phyloP scores from a whole-genome alignment of 2,797 vertebrate genomes.

The Ctenosaura bakeri region DNA sequence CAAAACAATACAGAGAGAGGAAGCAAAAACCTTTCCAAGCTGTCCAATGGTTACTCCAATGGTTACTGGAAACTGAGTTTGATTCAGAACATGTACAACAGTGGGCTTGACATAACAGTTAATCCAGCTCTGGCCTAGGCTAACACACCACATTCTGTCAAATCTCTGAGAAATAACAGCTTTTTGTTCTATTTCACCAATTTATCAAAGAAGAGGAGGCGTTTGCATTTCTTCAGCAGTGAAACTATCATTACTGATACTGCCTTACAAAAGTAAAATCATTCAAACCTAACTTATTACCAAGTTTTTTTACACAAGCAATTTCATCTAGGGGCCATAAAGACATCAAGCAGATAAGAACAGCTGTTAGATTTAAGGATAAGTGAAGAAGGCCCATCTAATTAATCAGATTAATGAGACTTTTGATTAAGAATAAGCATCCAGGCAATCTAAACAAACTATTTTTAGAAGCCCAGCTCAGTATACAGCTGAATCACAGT shows the following conservation, averaged over 20 bases:
- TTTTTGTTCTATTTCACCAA: background rate
- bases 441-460: background rate
- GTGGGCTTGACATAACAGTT: background rate
- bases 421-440: constrained; percentile 43
- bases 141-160: background rate
- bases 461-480: constrained; percentile 17
- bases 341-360: constrained; percentile 21
- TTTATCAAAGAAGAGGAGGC: background rate
- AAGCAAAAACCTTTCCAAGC: background rate
- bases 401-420: constrained; percentile 35
- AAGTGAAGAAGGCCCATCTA: constrained; percentile 15
- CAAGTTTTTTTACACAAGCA: constrained; percentile 14
- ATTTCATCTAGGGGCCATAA: constrained; percentile 5
- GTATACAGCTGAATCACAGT: background rate
- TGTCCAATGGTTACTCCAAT: background rate
- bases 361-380: constrained; percentile 33
- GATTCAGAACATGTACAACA: background rate
- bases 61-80: background rate
- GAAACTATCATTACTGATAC: background rate
- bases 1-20: background rate
- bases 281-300: background rate
- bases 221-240: background rate
- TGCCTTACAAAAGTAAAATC: background rate
- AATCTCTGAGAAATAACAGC: background rate
- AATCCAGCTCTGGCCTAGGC: background rate